Conservation (phyloP, 2,113 vertebrate genomes). For the Charadrius vociferus region DNA sequence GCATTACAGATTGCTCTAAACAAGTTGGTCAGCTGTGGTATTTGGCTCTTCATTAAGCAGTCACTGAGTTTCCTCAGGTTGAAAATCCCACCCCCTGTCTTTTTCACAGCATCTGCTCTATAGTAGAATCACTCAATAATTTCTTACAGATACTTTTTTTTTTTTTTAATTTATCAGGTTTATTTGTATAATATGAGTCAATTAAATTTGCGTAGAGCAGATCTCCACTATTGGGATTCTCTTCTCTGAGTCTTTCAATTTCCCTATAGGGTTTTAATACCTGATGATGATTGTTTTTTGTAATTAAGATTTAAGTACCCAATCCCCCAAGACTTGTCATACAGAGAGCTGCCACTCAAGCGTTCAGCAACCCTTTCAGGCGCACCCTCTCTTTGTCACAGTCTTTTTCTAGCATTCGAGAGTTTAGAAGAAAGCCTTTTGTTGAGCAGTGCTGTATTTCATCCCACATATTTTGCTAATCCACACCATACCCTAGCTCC, state of each 20-base stretch:
- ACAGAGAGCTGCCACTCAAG: constrained; percentile 80
- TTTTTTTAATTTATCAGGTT: constrained; percentile 51
- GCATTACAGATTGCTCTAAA: background rate
- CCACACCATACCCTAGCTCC: background rate
- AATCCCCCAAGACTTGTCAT: constrained; percentile 78
- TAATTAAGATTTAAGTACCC: constrained; percentile 87
- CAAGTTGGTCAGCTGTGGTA: background rate
- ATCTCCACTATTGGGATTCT: constrained; percentile 52
- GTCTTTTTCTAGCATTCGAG: background rate
- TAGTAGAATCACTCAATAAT: constrained; percentile 25
- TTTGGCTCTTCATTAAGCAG: background rate
- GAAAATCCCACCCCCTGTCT: background rate
- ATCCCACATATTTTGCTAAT: constrained; percentile 36
- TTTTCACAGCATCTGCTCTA: constrained; percentile 13
- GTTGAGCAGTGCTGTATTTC: background rate
- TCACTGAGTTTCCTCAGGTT: background rate
- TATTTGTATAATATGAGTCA: constrained; percentile 70
- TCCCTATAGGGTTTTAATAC: constrained; percentile 66
- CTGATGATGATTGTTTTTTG: constrained; percentile 78
- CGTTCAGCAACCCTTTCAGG: constrained; percentile 48
- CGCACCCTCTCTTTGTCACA: constrained; percentile 27
- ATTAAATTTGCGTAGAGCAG: constrained; percentile 61
- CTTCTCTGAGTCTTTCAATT: constrained; percentile 64
- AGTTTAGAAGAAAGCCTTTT: constrained; percentile 16
- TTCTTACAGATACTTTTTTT: constrained; percentile 32